Percentiles rank a stretch among this genome's conserved stretches.
Conservation (phyloP, 2,113 vertebrate species). For the Peromyscus maniculatus region DNA sequence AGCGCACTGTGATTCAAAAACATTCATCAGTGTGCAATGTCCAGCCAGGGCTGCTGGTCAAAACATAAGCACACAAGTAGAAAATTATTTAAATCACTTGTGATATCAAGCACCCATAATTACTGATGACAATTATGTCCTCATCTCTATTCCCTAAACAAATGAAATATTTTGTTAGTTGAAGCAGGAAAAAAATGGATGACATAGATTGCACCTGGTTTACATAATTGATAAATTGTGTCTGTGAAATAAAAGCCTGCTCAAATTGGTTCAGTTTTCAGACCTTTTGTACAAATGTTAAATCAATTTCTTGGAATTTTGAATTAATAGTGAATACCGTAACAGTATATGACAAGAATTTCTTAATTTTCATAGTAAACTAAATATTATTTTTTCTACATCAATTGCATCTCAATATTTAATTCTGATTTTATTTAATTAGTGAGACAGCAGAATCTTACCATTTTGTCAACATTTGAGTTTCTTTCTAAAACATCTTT, state of each 20-base stretch:
- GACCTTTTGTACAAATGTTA: not conserved
- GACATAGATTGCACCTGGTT: not conserved
- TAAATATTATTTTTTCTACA: conserved; percentile 26
- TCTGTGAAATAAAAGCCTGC: conserved; percentile 34
- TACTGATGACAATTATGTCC: not conserved
- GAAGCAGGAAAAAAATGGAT: not conserved
- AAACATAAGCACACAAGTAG: not conserved
- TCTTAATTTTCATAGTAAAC: not conserved
- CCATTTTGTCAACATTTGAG: not conserved
- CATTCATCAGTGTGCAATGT: not conserved
- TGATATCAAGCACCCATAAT: not conserved
- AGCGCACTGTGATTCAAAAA: not conserved
- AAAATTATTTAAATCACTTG: conserved; percentile 22
- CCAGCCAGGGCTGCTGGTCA: not conserved
- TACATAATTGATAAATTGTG: not conserved
- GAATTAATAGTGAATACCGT: not conserved
- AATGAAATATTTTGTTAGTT: conserved; percentile 45
- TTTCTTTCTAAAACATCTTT: conserved; percentile 10
- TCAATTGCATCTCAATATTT: not conserved
- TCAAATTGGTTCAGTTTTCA: not conserved
- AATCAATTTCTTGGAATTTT: not conserved
- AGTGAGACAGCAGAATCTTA: not conserved
- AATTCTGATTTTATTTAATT: conserved; percentile 40
- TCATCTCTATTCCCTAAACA: not conserved
- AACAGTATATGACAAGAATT: not conserved